Conservation (phyloP, 2,888 invertebrate genomes). For the Xestia c-nigrum region DNA sequence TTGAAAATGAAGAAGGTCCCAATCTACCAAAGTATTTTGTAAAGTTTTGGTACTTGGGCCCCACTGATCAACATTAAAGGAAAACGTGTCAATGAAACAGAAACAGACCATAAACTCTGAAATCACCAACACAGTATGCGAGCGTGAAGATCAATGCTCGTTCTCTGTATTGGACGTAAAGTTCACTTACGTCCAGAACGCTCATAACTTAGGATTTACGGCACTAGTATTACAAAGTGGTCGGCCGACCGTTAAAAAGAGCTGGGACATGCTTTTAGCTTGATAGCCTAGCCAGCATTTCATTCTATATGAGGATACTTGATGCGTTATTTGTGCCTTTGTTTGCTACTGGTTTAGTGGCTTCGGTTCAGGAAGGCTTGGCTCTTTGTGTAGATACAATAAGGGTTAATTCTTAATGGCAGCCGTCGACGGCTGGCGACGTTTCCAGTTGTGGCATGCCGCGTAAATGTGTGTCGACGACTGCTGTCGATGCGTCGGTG, state of each 20-base stretch:
- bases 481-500: no score
- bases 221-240: constrained; percentile 40
- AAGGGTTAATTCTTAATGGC: no score
- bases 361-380: neutral
- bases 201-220: constrained; percentile 44
- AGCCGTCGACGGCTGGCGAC: no score
- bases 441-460: no score
- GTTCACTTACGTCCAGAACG: constrained; percentile 34
- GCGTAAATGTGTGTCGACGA: no score
- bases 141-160: constrained; percentile 18
- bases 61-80: neutral
- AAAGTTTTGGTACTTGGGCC: neutral
- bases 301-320: neutral
- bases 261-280: constrained; percentile 43
- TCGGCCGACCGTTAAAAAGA: constrained; percentile 43
- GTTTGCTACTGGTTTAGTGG: neutral
- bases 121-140: constrained; percentile 9
- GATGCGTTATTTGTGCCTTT: neutral
- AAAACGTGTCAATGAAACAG: constrained; percentile 9
- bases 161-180: constrained; percentile 19
- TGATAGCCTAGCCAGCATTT: constrained; percentile 27
- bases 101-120: constrained; percentile 14
- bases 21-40: neutral
- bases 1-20: neutral
- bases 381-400: neutral